Evolutionary conservation across 2,888 invertebrate genomes (phyloP).

Genomic region (Iphiclides podalirius): DNA sequence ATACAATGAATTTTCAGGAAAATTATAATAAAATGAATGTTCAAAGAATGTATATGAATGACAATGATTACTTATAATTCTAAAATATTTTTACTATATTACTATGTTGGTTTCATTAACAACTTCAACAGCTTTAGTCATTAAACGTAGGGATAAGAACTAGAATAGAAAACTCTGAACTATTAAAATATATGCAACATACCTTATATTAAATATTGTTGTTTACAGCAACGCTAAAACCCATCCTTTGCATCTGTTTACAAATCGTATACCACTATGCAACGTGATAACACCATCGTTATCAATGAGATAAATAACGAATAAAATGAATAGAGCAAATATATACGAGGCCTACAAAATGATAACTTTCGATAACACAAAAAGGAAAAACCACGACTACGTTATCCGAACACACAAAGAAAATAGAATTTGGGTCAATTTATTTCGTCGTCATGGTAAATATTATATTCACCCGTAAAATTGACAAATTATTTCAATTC

Average conservation of each 20-base stretch:
- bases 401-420: not conserved
- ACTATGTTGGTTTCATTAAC: too few species aligned
- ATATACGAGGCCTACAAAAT: constrained; percentile 5
- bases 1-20: too few species aligned
- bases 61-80: too few species aligned
- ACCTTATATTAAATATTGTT: not conserved
- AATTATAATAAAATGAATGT: too few species aligned
- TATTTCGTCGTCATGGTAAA: not conserved
- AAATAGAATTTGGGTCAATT: not conserved
- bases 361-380: constrained; percentile 10
- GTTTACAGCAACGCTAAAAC: not conserved
- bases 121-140: too few species aligned
- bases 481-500: not conserved
- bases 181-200: too few species aligned
- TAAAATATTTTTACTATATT: too few species aligned
- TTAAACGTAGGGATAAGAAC: too few species aligned
- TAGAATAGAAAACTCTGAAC: too few species aligned
- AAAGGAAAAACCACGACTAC: not conserved
- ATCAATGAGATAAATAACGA: constrained; percentile 16
- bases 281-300: constrained; percentile 9
- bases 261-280: not conserved
- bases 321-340: constrained; percentile 10
- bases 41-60: too few species aligned
- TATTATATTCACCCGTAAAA: not conserved
- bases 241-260: constrained; percentile 5